These are phyloP conservation scores for Gadopsis marmoratus DNA, from an alignment of 2,797 vertebrate genomes.

Conservation along the genomic window DNA sequence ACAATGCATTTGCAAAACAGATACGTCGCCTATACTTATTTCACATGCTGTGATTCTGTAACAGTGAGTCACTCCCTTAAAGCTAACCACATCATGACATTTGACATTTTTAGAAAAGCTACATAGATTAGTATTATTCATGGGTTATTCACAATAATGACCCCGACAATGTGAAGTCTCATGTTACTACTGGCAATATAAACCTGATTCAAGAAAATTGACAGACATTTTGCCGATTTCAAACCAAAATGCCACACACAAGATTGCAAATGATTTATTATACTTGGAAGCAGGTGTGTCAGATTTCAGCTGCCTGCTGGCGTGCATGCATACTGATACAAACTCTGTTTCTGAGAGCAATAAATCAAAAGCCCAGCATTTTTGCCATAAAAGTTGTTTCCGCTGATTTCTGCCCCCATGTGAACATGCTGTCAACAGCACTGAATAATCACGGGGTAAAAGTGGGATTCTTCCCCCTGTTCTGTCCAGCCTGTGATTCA, in stretches of 20 bases:
- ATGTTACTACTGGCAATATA: not conserved
- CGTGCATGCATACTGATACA: slow-evolving; percentile 47
- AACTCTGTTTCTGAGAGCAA: slow-evolving; percentile 47
- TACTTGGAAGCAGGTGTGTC: slow-evolving; percentile 56
- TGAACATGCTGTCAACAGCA: slow-evolving; percentile 42
- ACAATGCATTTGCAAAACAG: not conserved
- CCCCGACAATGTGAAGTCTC: not conserved
- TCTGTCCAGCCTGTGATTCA: slow-evolving; percentile 51
- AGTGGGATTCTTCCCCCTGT: slow-evolving; percentile 20
- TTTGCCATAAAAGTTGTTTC: slow-evolving; percentile 49
- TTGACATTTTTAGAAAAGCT: slow-evolving; percentile 4
- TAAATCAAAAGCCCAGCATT: slow-evolving; percentile 62
- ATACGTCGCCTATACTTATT: not conserved
- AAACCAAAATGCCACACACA: slow-evolving; percentile 20
- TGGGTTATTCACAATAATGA: not conserved
- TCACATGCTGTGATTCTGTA: not conserved
- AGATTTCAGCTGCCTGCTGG: slow-evolving; percentile 52
- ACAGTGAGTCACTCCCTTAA: not conserved
- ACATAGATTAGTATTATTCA: not conserved
- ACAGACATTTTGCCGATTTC: slow-evolving; percentile 30
- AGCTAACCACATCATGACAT: slow-evolving; percentile 3
- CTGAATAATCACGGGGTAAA: slow-evolving; percentile 47
- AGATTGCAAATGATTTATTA: slow-evolving; percentile 63
- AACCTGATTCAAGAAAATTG: not conserved
- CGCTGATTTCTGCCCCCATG: slow-evolving; percentile 33